A percentile compares a stretch with the other conserved stretches of the same genome.
Conservation (phyloP, 2,113 vertebrate species). For the Gnathonemus longibarbis region DNA sequence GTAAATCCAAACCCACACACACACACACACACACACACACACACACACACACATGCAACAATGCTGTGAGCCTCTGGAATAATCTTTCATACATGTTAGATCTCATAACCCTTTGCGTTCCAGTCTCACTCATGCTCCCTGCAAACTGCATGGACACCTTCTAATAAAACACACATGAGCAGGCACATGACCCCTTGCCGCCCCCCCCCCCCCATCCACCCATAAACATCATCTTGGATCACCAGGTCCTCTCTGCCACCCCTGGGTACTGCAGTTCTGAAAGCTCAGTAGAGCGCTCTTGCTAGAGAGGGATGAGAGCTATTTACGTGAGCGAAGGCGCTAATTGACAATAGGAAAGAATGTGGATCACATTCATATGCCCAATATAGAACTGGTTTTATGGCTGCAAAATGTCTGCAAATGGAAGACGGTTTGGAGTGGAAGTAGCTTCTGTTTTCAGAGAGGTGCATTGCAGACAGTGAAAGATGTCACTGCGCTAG, state of each 20-base stretch:
- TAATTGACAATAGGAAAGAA: slow-evolving; percentile 8
- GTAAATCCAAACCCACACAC: background rate
- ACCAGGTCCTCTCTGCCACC: background rate
- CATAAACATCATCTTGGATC: background rate
- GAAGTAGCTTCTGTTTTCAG: background rate
- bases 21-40: background rate
- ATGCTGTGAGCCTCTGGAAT: background rate
- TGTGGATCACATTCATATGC: background rate
- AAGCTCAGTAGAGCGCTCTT: background rate
- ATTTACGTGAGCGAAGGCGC: background rate
- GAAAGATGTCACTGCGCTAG: background rate
- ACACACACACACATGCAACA: background rate
- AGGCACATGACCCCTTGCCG: background rate
- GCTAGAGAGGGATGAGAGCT: background rate
- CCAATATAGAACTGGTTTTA: background rate
- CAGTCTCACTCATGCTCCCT: slow-evolving; percentile 17
- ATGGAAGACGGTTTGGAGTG: background rate
- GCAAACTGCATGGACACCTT: background rate
- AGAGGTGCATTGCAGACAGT: background rate
- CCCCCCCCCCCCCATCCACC: background rate
- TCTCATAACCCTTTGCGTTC: slow-evolving; percentile 28
- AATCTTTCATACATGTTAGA: background rate
- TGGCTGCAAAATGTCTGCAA: background rate
- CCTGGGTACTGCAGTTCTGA: background rate
- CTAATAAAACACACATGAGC: background rate